Evolutionary conservation across 2,797 vertebrate species (phyloP).

Genomic region (Picus viridis): DNA sequence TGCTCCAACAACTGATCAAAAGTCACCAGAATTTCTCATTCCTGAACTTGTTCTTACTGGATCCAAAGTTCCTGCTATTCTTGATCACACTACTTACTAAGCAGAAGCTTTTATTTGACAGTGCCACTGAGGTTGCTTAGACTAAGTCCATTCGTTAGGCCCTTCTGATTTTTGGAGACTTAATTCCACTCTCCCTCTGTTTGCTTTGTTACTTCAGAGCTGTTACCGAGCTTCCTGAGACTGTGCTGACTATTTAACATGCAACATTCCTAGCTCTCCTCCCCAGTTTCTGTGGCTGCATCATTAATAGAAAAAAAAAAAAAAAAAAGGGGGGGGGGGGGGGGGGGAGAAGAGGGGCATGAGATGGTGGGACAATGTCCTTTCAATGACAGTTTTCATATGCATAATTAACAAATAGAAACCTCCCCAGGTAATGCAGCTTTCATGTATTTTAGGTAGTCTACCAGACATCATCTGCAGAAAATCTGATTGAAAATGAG

Average conservation of each 20-base stretch:
- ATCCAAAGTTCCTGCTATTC: background rate
- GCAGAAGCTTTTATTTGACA: background rate
- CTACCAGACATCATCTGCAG: background rate
- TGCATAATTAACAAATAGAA: background rate
- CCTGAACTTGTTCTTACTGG: background rate
- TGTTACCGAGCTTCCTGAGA: background rate
- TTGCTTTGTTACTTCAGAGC: background rate
- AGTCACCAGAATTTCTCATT: background rate
- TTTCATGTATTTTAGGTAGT: background rate
- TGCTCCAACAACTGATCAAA: background rate
- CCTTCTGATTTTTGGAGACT: background rate
- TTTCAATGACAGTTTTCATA: background rate
- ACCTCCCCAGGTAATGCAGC: accelerated
- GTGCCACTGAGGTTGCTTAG: background rate
- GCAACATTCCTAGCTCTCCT: background rate
- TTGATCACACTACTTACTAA: background rate
- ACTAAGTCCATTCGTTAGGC: background rate
- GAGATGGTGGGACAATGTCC: background rate
- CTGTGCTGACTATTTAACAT: background rate
- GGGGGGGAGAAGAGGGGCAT: accelerated
- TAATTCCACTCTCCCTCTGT: background rate
- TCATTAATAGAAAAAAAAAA: background rate
- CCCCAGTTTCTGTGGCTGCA: background rate
- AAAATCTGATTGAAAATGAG: background rate
- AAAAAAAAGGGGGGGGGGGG: too few species aligned